These are phyloP conservation scores for Aspidoscelis tigris DNA, from an alignment of 2,113 vertebrate genomes.

Conservation along the genomic window DNA sequence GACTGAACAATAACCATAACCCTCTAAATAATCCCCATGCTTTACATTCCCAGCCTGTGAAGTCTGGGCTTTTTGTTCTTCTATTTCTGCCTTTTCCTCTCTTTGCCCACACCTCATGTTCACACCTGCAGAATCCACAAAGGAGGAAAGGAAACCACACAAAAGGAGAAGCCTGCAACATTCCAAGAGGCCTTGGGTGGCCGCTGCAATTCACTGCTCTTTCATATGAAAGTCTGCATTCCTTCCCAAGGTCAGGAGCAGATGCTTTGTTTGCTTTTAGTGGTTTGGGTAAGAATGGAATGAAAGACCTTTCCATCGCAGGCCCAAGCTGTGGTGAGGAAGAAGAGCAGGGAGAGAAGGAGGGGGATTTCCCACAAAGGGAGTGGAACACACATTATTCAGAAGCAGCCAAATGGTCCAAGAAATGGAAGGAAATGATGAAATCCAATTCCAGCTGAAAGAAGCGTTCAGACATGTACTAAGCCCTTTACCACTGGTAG, in stretches of 20 bases:
- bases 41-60: constrained; percentile 29
- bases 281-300: constrained; percentile 2
- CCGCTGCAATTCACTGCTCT: not conserved
- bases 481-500: not conserved
- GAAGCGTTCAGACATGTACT: not conserved
- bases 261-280: constrained; percentile 20
- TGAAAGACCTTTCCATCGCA: constrained; percentile 10
- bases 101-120: constrained; percentile 9
- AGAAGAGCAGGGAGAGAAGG: not conserved
- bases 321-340: not conserved
- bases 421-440: not conserved
- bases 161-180: constrained; percentile 18
- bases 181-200: constrained; percentile 17
- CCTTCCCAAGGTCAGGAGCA: constrained; percentile 23
- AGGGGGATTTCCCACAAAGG: rapidly evolving
- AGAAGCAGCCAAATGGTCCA: not conserved
- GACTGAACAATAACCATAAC: not conserved
- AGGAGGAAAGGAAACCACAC: constrained; percentile 14
- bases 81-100: not conserved
- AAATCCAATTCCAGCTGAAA: not conserved
- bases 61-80: not conserved
- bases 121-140: constrained; percentile 32
- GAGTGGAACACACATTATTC: not conserved
- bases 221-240: constrained; percentile 3
- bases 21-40: constrained; percentile 2